These are phyloP conservation scores for Schizopygopsis malacanthus DNA, from an alignment of 2,797 vertebrate genomes.

Conservation along the genomic window DNA sequence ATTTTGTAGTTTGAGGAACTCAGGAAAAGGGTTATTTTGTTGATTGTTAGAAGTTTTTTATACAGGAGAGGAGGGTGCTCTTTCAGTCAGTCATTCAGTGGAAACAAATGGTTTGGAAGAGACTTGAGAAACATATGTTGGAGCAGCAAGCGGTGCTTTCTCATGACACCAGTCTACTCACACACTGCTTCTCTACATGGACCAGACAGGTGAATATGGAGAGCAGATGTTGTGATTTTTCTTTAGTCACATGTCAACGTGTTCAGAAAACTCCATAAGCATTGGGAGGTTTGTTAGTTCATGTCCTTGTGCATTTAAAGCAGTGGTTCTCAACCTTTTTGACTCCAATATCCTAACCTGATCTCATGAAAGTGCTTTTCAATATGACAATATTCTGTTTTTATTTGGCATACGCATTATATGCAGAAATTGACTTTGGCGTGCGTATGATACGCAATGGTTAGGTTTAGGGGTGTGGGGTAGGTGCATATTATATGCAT, in stretches of 20 bases:
- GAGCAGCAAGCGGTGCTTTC: constrained; percentile 14
- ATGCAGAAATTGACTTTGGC: too few species aligned
- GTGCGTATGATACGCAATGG: too few species aligned
- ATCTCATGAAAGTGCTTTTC: background rate
- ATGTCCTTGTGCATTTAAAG: background rate
- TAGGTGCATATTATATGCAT: background rate
- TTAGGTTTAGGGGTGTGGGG: too few species aligned
- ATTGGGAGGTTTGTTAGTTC: too few species aligned
- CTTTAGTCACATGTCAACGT: background rate
- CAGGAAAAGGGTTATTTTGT: background rate
- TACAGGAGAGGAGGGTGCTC: constrained; percentile 35
- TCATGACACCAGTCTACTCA: constrained; percentile 34
- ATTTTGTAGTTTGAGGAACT: background rate
- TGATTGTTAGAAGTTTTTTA: background rate
- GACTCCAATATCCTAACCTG: background rate
- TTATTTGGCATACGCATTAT: too few species aligned
- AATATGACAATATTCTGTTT: background rate
- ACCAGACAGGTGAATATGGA: constrained; percentile 32
- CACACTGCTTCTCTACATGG: constrained; percentile 44
- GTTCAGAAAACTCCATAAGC: background rate
- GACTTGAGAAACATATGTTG: background rate
- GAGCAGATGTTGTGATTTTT: background rate
- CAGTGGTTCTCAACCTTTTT: background rate
- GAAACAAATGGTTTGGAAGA: constrained; percentile 19
- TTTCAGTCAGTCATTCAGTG: constrained; percentile 15